Evolutionary conservation across 2,797 vertebrate species (phyloP).

Genomic region (Artibeus jamaicensis): DNA sequence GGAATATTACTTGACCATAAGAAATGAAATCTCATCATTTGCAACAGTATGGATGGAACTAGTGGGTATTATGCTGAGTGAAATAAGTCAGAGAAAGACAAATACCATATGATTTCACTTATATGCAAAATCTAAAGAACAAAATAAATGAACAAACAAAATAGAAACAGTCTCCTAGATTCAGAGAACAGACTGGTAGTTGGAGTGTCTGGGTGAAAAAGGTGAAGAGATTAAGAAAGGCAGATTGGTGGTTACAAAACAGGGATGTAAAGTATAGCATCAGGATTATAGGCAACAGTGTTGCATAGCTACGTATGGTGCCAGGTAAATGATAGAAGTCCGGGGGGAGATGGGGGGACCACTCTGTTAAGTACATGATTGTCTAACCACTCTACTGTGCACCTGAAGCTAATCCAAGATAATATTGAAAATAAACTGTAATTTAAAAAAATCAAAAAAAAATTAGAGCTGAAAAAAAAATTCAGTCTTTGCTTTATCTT

Average conservation of each 20-base stretch:
- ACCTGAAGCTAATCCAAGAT: background rate
- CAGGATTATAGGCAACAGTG: background rate
- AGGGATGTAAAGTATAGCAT: background rate
- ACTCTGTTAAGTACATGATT: background rate
- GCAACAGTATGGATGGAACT: background rate
- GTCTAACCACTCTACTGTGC: background rate
- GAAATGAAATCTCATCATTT: background rate
- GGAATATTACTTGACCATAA: background rate
- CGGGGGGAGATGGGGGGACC: background rate
- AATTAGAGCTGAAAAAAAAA: background rate
- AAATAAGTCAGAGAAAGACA: too few relatives aligned
- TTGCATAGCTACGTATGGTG: background rate
- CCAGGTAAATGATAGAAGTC: background rate
- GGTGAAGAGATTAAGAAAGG: background rate
- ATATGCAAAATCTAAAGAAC: background rate
- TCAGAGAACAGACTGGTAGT: background rate
- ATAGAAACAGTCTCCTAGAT: background rate
- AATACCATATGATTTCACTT: background rate
- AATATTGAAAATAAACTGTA: background rate
- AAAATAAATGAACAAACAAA: background rate
- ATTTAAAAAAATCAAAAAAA: background rate
- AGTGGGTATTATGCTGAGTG: background rate
- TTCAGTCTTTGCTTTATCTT: slow-evolving; percentile 15
- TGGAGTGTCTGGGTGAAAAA: background rate
- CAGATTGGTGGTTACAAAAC: background rate